Base-by-base conservation (phyloP, 2,888 invertebrate species). In the Agonopterix alstromeriana region DNA sequence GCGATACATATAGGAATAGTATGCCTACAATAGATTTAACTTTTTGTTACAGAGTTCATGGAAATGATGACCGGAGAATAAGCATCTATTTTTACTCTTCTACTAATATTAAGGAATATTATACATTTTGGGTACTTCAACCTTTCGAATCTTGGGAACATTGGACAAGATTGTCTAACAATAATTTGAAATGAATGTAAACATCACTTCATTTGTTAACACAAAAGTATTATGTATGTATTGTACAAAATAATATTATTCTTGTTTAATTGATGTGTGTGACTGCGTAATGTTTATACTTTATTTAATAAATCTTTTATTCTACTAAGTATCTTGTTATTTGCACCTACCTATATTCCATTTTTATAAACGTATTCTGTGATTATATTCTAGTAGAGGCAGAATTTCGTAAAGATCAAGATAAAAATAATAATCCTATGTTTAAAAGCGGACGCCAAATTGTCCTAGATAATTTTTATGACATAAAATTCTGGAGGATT, bases 61-160 rank as follows among this genome's bases (percentile, higher is more conserved):
- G 96, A 96, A 85, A 96, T 97, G 96, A 97, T 97, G 96, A 96
- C 96, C 58, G 96, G 96, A 83, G 95, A 96, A 93, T 95, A 94
- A 92, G 76, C 68, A 61, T 67, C 53, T 71, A 68, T 59, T 69
- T 70, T 60, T 75, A 76, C 78, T 70, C 80, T 75, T 76, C 73
- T 73, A 64, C 67, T 67, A 76, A 80, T 73, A 78, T 65, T 83
- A 82, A 85, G 82, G 72, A 73, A 72, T 70, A 36, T 69, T 74
- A 61, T 76, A 73, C 70, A 76, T 73, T 77, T 77, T 66, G 77
- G 73, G 10, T 79, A 75, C 74, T 82, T 77, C 77, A 78, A 82
- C 73, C 67, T 79, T 81, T 83, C 75, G 70, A 76, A 58, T 69
- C 75, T 74, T 73, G 77, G 70, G 27, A 77, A 77, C 73, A 78